A percentile compares a stretch with the other conserved stretches of the same genome.
Conservation (phyloP, 2,888 invertebrate genomes). For the Phorcus lineatus region DNA sequence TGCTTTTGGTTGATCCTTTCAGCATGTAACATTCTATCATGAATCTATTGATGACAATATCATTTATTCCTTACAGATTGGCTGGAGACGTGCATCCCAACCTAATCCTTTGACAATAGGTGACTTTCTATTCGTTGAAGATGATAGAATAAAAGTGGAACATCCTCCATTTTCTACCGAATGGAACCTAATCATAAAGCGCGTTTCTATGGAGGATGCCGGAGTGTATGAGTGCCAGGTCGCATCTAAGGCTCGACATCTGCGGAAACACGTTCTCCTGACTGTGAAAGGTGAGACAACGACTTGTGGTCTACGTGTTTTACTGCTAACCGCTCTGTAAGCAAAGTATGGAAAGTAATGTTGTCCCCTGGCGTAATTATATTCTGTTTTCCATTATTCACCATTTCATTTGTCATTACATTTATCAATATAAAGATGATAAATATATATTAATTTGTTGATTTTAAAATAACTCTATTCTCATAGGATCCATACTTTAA, state of each 20-base stretch:
- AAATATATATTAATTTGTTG: no score
- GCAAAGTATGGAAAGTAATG: no score
- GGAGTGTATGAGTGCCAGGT: conserved; percentile 42
- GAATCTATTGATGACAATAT: background rate
- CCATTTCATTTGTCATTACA: no score
- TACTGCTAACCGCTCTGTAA: background rate
- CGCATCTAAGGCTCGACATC: conserved; percentile 30
- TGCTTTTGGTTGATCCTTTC: no score
- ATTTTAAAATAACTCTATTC: no score
- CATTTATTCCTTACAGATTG: conserved; percentile 26
- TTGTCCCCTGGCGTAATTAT: no score
- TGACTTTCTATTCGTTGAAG: conserved; percentile 31
- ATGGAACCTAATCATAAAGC: conserved; percentile 37
- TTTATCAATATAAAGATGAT: no score
- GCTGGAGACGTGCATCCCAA: conserved; percentile 37
- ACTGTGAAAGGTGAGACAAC: conserved; percentile 36
- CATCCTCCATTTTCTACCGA: conserved; percentile 23
- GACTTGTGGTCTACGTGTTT: background rate
- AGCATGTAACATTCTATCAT: no score
- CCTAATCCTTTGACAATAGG: conserved; percentile 35
- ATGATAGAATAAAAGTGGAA: conserved; percentile 25
- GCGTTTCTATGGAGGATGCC: conserved; percentile 31
- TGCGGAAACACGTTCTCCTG: conserved; percentile 32
- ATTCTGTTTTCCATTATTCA: no score
- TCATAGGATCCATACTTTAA: no score